Evolutionary conservation across 2,888 invertebrate genomes (phyloP), one percentile per base, ranked within the genome.

Genomic region (Smittia aterrima): DNA sequence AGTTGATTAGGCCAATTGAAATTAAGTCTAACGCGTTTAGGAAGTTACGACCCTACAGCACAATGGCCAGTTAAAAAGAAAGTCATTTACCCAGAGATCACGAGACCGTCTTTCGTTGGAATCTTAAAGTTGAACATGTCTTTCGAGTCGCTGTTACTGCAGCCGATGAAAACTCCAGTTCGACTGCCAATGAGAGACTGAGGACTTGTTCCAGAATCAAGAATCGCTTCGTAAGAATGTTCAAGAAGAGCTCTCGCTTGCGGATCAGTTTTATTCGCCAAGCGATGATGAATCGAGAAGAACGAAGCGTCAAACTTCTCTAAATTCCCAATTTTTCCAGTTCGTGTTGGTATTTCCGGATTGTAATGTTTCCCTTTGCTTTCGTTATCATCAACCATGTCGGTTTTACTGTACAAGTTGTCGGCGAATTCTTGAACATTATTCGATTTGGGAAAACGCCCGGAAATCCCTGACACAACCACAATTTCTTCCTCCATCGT

Each of bases 151-250:
- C 91, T 90, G 79, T 88, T 89, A 79, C 91, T 90, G 41, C 88
- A 87, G 0, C 93, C 93, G 25, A 93, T 86, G 81, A 91, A 93
- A 4, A 94, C 92, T 9, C 93, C 94, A 0, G 91, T 92, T 77
- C 86, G 89, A 0, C 88, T 87, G 71, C 91, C 92, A 40, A 89
- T 85, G 6, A 93, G 81, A 71, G 88, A 87, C 68, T 86, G 85
- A 0, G 93, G 93, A 80, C 92, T 89, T 32, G 85, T 83, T 80
- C 88, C 87, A 53, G 88, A 85, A 82, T 89, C 89, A 25, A 88
- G 81, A 75, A 88, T 83, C 11, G 86, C 86, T 79, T 89, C 89
- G 78, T 86, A 85, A 0, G 85, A 82, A 72, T 85, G 85, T 79
- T 88, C 90, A 74, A 90, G 80, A 38, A 89, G 79, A 74, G 88